Percentiles rank a stretch among this genome's conserved stretches.
Evolutionary conservation across 2,113 vertebrate genomes (phyloP).

Genomic region (Myxocyprinus asiaticus): DNA sequence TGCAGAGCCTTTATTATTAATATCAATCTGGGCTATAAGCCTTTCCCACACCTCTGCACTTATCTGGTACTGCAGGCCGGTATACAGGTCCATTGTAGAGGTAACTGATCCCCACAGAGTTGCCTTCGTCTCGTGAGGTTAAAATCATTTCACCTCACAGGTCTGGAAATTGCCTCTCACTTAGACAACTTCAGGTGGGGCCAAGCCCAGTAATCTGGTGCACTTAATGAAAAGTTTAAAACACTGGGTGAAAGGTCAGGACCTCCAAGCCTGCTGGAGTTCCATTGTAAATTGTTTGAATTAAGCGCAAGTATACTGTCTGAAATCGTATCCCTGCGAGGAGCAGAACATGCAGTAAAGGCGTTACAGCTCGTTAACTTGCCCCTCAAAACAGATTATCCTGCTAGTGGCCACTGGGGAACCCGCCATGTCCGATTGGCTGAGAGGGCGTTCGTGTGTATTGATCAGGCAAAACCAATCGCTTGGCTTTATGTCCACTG

Average conservation of each 20-base stretch:
- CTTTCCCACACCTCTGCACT: slow-evolving; percentile 14
- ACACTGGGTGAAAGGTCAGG: slow-evolving; percentile 55
- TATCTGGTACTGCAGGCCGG: neutral
- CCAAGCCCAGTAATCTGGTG: slow-evolving; percentile 54
- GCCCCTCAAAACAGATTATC: slow-evolving; percentile 63
- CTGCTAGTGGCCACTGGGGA: slow-evolving; percentile 55
- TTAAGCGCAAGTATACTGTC: slow-evolving; percentile 55
- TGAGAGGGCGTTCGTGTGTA: slow-evolving; percentile 52
- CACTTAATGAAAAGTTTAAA: slow-evolving; percentile 66
- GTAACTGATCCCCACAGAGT: slow-evolving; percentile 48
- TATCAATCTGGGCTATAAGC: neutral
- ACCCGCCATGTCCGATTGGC: slow-evolving; percentile 52
- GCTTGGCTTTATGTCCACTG: slow-evolving; percentile 60
- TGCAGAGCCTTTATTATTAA: neutral
- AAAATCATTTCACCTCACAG: slow-evolving; percentile 50
- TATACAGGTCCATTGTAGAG: slow-evolving; percentile 25
- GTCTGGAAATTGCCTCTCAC: slow-evolving; percentile 54
- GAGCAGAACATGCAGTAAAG: slow-evolving; percentile 58
- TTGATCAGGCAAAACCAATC: slow-evolving; percentile 65
- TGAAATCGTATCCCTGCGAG: slow-evolving; percentile 58
- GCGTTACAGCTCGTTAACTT: slow-evolving; percentile 64
- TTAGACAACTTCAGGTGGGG: slow-evolving; percentile 54
- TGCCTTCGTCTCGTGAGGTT: slow-evolving; percentile 47
- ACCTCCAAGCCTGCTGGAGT: slow-evolving; percentile 51
- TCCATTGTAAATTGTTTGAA: slow-evolving; percentile 65